phyloP scores from a whole-genome alignment of 1,140 invertebrate genomes.

The Drosophila yakuba region DNA sequence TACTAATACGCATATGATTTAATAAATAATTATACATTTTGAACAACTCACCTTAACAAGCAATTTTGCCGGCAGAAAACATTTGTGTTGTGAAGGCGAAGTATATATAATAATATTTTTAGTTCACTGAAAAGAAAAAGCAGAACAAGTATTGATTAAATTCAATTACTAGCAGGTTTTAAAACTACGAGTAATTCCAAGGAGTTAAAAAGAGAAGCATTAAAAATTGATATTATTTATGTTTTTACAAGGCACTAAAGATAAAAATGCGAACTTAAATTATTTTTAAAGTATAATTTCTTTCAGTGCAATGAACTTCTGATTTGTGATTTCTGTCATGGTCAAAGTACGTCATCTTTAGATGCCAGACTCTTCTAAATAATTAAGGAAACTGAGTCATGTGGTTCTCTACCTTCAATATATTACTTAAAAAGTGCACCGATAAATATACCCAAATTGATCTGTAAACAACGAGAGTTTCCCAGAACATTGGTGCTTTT shows the following conservation, averaged over 20 bases:
- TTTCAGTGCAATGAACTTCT: conserved; percentile 26
- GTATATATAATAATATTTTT: conserved; percentile 31
- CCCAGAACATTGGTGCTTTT: conserved; percentile 33
- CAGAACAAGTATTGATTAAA: conserved; percentile 17
- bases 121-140: conserved; percentile 56
- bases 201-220: not conserved
- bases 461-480: conserved; percentile 40
- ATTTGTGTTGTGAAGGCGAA: conserved; percentile 49
- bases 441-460: conserved; percentile 7
- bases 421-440: conserved; percentile 14
- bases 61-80: conserved; percentile 52
- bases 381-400: conserved; percentile 63
- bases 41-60: conserved; percentile 68
- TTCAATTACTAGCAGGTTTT: not conserved
- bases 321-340: conserved; percentile 38
- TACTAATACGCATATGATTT: conserved; percentile 20
- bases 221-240: too few species aligned
- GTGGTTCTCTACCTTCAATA: conserved; percentile 9
- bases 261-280: not conserved
- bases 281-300: conserved; percentile 1
- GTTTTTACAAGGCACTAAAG: not conserved
- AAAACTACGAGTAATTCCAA: not conserved
- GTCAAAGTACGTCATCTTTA: conserved; percentile 60
- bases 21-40: conserved; percentile 25
- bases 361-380: conserved; percentile 26